These are phyloP conservation scores for Epsilonema sp. DNA, from an alignment of 2,888 invertebrate genomes.

Conservation along the genomic window DNA sequence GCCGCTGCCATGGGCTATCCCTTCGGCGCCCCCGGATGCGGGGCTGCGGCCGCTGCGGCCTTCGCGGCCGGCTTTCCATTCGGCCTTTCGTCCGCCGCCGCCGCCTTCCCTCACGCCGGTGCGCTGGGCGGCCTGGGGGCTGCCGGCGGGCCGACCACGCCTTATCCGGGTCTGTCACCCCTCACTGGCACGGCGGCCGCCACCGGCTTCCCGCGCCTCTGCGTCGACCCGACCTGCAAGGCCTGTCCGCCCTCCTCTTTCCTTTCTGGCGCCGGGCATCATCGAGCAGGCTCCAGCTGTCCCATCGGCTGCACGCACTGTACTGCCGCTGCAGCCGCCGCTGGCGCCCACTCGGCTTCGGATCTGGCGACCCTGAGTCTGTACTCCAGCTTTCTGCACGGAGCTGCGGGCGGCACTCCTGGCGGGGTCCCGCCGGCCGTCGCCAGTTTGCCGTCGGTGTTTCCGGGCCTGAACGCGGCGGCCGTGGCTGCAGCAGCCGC, in stretches of 20 bases:
- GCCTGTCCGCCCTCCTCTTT: slow-evolving; percentile 5
- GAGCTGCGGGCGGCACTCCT: not conserved
- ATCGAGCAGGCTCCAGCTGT: not conserved
- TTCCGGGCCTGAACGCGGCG: slow-evolving; percentile 1
- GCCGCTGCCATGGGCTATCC: not conserved
- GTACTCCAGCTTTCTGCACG: slow-evolving; percentile 1
- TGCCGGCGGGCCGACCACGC: not conserved
- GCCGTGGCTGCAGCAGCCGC: not conserved
- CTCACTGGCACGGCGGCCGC: not conserved
- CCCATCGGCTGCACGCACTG: not conserved
- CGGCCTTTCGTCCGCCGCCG: not conserved
- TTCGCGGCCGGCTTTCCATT: not conserved
- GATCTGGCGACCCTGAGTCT: not conserved
- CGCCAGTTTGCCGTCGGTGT: not conserved
- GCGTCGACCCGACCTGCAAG: slow-evolving; percentile 9
- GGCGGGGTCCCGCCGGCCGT: not conserved
- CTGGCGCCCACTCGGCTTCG: not conserved
- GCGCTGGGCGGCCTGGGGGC: not conserved
- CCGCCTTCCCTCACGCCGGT: not conserved
- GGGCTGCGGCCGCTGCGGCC: not conserved
- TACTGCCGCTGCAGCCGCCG: not conserved
- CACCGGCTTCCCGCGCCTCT: not conserved
- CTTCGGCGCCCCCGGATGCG: not conserved
- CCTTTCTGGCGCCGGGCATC: not conserved
- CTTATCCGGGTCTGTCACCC: not conserved